Evolutionary conservation across 2,797 vertebrate genomes (phyloP).

Genomic region (Lagodon rhomboides): DNA sequence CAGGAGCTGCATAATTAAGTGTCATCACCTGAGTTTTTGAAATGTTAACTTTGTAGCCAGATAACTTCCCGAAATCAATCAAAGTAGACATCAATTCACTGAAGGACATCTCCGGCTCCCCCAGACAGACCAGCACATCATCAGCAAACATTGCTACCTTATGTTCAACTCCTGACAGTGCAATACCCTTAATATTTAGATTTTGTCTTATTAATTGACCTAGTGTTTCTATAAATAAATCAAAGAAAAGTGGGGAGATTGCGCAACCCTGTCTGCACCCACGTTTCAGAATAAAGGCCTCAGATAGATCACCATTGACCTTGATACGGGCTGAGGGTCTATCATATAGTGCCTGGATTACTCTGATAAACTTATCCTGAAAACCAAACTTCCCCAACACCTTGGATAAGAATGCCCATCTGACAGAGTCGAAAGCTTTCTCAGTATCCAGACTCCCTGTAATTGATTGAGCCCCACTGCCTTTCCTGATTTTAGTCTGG

Average conservation of each 20-base stretch:
- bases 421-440: conserved; percentile 5
- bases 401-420: not conserved
- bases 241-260: not conserved
- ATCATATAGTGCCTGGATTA: not conserved
- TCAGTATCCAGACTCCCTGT: not conserved
- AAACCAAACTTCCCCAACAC: not conserved
- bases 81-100: not conserved
- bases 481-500: conserved; percentile 3
- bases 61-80: not conserved
- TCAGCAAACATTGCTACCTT: not conserved
- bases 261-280: not conserved
- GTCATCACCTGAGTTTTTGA: not conserved
- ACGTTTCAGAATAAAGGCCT: not conserved
- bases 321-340: not conserved
- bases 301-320: not conserved
- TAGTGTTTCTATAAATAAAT: conserved; percentile 1
- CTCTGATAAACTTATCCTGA: not conserved
- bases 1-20: not conserved
- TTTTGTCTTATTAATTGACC: conserved; percentile 4
- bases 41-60: not conserved
- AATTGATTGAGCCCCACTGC: not conserved
- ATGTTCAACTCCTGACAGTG: not conserved
- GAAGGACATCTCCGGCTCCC: not conserved
- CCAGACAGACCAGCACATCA: not conserved
- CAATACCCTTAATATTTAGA: not conserved